phyloP scores from a whole-genome alignment of 2,888 invertebrate genomes.

The Pandemis cinnamomeana region DNA sequence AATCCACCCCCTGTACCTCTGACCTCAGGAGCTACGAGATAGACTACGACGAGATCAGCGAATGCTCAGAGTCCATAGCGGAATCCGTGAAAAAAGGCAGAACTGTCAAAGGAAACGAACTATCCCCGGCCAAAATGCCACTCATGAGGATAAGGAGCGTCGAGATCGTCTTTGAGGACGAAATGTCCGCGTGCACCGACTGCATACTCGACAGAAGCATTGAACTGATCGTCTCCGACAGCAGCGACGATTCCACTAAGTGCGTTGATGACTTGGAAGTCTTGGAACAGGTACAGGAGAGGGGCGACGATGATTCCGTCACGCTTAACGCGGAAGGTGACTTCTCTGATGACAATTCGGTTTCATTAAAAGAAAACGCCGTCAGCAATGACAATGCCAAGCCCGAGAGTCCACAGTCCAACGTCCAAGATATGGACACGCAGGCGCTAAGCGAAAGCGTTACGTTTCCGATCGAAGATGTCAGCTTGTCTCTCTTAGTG shows the following conservation, averaged over 20 bases:
- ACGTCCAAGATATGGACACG: constrained; percentile 52
- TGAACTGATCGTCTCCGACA: constrained; percentile 69
- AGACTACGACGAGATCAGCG: constrained; percentile 78
- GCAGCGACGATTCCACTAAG: constrained; percentile 78
- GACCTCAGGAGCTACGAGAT: constrained; percentile 77
- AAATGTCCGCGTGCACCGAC: constrained; percentile 76
- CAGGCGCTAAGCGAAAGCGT: constrained; percentile 58
- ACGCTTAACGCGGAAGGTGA: constrained; percentile 76
- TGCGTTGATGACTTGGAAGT: constrained; percentile 77
- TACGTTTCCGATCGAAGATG: constrained; percentile 59
- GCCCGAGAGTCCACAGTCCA: constrained; percentile 49
- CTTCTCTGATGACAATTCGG: constrained; percentile 71
- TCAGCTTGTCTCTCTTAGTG: constrained; percentile 63
- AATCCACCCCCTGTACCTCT: constrained; percentile 72
- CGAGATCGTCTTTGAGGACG: constrained; percentile 80
- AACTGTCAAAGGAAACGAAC: constrained; percentile 74
- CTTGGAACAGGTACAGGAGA: constrained; percentile 66
- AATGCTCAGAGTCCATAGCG: constrained; percentile 65
- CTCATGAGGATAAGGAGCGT: constrained; percentile 79
- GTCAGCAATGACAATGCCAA: constrained; percentile 48
- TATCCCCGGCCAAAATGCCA: constrained; percentile 76
- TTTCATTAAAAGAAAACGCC: constrained; percentile 56
- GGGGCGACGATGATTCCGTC: constrained; percentile 65
- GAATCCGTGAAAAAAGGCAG: constrained; percentile 62
- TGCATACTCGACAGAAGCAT: constrained; percentile 69